A percentile compares a stretch with the other conserved stretches of the same genome.
Conservation (phyloP, 2,888 invertebrate genomes). For the Oxyscelio sp. region DNA sequence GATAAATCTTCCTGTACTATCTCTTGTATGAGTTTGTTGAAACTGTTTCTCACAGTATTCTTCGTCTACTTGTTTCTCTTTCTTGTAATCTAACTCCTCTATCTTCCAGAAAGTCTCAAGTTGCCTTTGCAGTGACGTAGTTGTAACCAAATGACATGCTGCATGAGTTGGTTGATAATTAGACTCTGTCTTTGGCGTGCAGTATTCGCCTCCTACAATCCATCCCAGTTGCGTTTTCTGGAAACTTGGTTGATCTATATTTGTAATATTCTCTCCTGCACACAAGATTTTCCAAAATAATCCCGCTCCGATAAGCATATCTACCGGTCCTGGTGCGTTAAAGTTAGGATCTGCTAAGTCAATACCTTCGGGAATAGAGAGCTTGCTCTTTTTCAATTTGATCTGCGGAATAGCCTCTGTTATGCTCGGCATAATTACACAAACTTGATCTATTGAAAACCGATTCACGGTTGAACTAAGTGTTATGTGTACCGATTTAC, state of each 20-base stretch:
- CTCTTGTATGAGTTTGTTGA: slow-evolving; percentile 1
- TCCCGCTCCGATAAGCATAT: too few relatives aligned
- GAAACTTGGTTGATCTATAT: too few relatives aligned
- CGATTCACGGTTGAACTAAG: background rate
- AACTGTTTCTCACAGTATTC: slow-evolving; percentile 49
- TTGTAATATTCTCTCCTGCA: too few relatives aligned
- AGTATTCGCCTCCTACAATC: slow-evolving; percentile 34
- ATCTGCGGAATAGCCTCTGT: slow-evolving; percentile 13
- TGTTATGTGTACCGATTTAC: background rate
- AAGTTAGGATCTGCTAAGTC: too few relatives aligned
- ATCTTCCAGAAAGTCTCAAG: background rate
- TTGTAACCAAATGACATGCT: background rate
- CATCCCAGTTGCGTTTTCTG: too few relatives aligned
- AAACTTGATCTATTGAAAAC: background rate
- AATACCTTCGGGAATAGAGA: too few relatives aligned
- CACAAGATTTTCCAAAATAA: too few relatives aligned
- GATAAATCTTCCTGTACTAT: slow-evolving; percentile 39
- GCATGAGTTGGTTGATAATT: too few relatives aligned
- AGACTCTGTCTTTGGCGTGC: background rate
- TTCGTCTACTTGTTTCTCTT: background rate
- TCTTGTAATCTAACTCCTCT: too few relatives aligned
- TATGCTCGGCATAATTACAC: background rate
- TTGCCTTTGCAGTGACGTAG: background rate
- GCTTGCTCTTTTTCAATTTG: too few relatives aligned
- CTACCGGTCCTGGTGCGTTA: too few relatives aligned